Evolutionary conservation across 2,797 vertebrate genomes (phyloP), one percentile per base, ranked within the genome.

Genomic region (Tolypeutes matacus): DNA sequence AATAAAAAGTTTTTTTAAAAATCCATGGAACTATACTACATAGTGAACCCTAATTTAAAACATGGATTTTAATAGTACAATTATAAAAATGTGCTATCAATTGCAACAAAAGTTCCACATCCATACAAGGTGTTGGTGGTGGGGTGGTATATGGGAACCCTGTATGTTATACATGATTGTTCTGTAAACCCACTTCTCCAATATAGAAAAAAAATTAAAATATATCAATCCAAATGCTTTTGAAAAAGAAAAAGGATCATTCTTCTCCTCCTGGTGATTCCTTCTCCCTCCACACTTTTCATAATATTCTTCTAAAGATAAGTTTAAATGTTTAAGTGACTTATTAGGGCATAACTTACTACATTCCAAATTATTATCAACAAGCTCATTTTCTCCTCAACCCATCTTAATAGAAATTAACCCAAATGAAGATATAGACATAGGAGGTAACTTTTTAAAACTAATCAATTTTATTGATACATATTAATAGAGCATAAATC

Each of bases 281-380:
- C 86, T 42, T 88, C 67, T 95, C 86, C 86, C 93, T 89, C 81
- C 49, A 72, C 83, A 90, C 81, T 96, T 96, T 94, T 93, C 64
- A 93, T 95, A 95, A 95, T 83, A 36, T 96, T 94, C 78, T 3
- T 77, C 83, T 96, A 97, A 96, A 92, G 91, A 90, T 87, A 97
- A 93, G 46, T 80, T 88, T 86, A 93, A 93, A 88, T 94, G 39
- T 80, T 88, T 86, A 92, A 93, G 86, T 94, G 42, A 88, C 42
- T 93, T 88, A 39, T 75, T 64, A 70, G 75, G 51, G 53, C 23
- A 60, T 77, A 72, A 75, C 17, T 85, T 58, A 31, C 84, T 64
- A 81, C 5, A 93, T 92, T 49, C 67, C 49, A 86, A 80, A 42
- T 64, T 53, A 76, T 70, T 76, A 67, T 46, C 75, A 62, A 93